phyloP scores from a whole-genome alignment of 2,113 vertebrate genomes.

The Hemiscyllium ocellatum region DNA sequence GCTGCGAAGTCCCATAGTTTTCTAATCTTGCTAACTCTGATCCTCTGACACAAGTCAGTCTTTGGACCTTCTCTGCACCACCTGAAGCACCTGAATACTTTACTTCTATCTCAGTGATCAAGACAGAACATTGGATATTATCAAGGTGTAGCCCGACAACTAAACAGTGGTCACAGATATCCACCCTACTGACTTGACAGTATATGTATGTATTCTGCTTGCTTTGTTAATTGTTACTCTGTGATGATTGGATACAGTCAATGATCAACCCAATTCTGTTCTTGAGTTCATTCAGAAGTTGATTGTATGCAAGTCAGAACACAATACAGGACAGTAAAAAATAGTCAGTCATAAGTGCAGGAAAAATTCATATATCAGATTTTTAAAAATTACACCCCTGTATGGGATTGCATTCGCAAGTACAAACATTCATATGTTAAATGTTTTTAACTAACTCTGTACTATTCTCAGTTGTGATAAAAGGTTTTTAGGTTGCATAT shows the following conservation, averaged over 20 bases:
- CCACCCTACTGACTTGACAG: background rate
- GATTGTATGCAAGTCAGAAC: no score
- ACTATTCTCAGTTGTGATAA: no score
- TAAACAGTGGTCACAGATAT: background rate
- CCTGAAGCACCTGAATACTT: background rate
- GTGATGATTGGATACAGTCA: background rate
- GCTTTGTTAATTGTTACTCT: background rate
- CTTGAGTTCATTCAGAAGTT: background rate
- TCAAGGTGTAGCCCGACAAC: background rate
- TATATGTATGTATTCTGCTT: background rate
- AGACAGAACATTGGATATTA: background rate
- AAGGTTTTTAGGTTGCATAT: no score
- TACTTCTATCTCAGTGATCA: background rate
- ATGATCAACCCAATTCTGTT: background rate
- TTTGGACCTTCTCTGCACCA: background rate
- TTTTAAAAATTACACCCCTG: no score
- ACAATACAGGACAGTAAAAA: no score
- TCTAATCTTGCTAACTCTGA: background rate
- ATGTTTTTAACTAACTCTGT: no score
- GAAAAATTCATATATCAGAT: no score
- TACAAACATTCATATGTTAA: no score
- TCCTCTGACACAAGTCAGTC: background rate
- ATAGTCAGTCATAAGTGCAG: no score
- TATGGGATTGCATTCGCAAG: no score
- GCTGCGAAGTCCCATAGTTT: background rate